Evolutionary conservation across 2,797 vertebrate genomes (phyloP).

Genomic region (Streptopelia turtur): DNA sequence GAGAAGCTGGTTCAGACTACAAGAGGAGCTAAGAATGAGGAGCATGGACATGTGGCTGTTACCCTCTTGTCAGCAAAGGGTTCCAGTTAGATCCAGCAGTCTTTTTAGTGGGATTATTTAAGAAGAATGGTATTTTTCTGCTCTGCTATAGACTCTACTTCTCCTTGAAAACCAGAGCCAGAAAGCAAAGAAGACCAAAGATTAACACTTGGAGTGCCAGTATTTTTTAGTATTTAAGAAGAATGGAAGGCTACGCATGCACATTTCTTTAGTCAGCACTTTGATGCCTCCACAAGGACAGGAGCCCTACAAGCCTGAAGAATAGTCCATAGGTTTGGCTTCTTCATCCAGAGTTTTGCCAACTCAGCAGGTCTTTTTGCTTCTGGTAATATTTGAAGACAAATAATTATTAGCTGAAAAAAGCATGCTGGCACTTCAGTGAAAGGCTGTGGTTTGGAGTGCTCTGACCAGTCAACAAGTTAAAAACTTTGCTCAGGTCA

Average conservation of each 20-base stretch:
- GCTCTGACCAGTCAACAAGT: not conserved
- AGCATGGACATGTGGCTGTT: not conserved
- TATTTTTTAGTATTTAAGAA: not conserved
- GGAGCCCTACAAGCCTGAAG: constrained; percentile 3
- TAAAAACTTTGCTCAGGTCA: not conserved
- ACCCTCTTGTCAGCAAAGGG: not conserved
- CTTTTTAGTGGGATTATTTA: not conserved
- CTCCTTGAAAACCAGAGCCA: not conserved
- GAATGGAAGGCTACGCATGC: not conserved
- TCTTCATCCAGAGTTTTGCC: not conserved
- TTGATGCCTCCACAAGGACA: not conserved
- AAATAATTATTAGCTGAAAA: constrained; percentile 61
- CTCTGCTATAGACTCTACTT: not conserved
- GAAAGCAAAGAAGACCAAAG: not conserved
- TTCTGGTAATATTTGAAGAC: constrained; percentile 31
- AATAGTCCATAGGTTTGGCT: constrained; percentile 20
- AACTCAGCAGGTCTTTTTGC: not conserved
- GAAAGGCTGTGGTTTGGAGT: constrained; percentile 47
- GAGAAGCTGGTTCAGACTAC: not conserved
- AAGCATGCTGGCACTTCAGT: not conserved
- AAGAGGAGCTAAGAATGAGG: not conserved
- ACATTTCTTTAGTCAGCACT: not conserved
- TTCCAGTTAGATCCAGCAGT: not conserved
- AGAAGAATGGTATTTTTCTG: not conserved
- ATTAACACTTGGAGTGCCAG: constrained; percentile 2